Evolutionary conservation across 1,140 invertebrate genomes (phyloP).

Genomic region (Scaptomyza pallida): DNA sequence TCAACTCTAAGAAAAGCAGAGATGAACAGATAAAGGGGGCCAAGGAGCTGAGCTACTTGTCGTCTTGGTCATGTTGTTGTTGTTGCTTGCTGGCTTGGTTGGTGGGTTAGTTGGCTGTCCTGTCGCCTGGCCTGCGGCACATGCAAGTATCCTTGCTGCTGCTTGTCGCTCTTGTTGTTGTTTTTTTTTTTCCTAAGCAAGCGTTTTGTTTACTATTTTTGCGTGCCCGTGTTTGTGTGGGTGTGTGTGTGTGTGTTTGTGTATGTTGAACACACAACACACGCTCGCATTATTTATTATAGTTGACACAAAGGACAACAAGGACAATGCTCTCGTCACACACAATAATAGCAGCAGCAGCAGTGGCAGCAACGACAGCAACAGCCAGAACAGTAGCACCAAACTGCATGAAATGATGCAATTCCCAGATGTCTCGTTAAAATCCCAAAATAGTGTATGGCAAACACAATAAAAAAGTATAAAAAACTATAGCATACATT

Average conservation of each 20-base stretch:
- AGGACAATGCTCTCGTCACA: conserved; percentile 52
- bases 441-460: conserved; percentile 48
- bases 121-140: conserved; percentile 23
- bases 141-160: conserved; percentile 20
- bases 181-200: conserved; percentile 52
- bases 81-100: too few species aligned
- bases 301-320: conserved; percentile 73
- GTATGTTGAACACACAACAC: conserved; percentile 29
- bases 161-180: conserved; percentile 51
- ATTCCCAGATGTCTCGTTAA: conserved; percentile 75
- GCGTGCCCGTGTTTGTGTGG: conserved; percentile 55
- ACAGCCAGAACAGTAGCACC: conserved; percentile 13
- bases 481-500: conserved; percentile 46
- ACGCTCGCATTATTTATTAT: conserved; percentile 76
- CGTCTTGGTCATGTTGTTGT: conserved; percentile 18
- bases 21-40: neutral
- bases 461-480: conserved; percentile 33
- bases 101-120: conserved; percentile 37
- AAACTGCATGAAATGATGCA: conserved; percentile 71
- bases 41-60: conserved; percentile 20
- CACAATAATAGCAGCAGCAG: conserved; percentile 28
- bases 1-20: neutral
- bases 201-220: conserved; percentile 58
- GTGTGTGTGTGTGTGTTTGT: conserved; percentile 9
- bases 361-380: conserved; percentile 16